Evolutionary conservation across 1,140 invertebrate genomes (phyloP), one percentile per base, ranked within the genome.

Genomic region (Cherax destructor): DNA sequence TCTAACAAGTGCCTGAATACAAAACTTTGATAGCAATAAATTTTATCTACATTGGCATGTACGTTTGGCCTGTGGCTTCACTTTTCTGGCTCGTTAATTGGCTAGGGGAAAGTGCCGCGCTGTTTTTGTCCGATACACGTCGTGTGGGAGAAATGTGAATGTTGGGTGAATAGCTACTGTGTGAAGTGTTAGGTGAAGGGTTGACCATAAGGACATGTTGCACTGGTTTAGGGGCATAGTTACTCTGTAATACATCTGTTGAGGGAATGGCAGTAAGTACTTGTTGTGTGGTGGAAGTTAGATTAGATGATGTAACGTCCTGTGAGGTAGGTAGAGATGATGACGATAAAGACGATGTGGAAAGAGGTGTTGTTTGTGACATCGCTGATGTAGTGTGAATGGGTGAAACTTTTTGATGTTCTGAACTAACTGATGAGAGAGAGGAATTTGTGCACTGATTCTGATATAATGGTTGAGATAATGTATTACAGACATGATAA

Each of bases 401-500:
- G n/a, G 24, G 72, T 18, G 85, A 79, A 24, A 87, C 85, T 24
- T 79, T 87, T 79, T 87, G 85, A 77, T 77, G 74, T 41, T 77
- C 85, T 87, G 87, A 83, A 21, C 52, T 79, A 52, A 18, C 13
- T 24, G 76, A 24, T 18, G 49, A 56, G 3, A 59, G 56, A 16
- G 65, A 56, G 61, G 79, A 81, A 77, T 49, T 52, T 79, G 79
- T 16, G 79, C 50, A 56, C 5, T 81, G 79, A 24, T 59, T 52
- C 11, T 81, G 79, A 59, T 81, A 81, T 30, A 81, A 81, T 10
- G 79, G 79, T 24, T 81, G 79, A 21, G 79, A 24, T 49, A 79
- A 52, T 4, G 78, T 50, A 79, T 21, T 52, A 79, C 24, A 21
- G 10, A 47, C 65, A n/a, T 56, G 79, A 79, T 79, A 49, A 13